Percentiles rank a stretch among this genome's conserved stretches.
Conservation (phyloP, 2,888 invertebrate genomes). For the Ellobium chinense region DNA sequence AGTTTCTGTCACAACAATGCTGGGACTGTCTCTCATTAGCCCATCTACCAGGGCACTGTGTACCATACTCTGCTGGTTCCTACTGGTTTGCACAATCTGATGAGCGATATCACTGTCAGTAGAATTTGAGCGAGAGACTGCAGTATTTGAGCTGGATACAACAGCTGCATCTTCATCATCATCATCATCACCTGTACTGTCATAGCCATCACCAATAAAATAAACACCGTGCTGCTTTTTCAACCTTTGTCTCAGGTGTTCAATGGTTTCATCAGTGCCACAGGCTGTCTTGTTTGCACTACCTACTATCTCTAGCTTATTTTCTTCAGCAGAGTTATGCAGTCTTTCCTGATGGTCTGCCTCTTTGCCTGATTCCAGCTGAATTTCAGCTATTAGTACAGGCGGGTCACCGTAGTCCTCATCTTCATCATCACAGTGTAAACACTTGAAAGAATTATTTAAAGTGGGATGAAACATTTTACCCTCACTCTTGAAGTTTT, state of each 20-base stretch:
- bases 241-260: constrained; percentile 29
- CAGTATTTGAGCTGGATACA: not conserved
- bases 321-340: not conserved
- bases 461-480: constrained; percentile 3
- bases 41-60: not conserved
- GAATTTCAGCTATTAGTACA: constrained; percentile 24
- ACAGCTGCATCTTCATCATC: constrained; percentile 2
- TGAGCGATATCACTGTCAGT: constrained; percentile 5
- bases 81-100: not conserved
- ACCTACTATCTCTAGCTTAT: not conserved
- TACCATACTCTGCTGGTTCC: not conserved
- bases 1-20: no score
- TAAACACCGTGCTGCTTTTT: constrained; percentile 22
- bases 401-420: constrained; percentile 39
- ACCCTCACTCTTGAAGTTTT: constrained; percentile 26
- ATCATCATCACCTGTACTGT: not conserved
- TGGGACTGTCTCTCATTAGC: no score
- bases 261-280: constrained; percentile 28
- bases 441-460: constrained; percentile 31
- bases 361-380: no score
- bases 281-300: not conserved
- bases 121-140: constrained; percentile 24
- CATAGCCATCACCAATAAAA: constrained; percentile 16
- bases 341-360: not conserved
- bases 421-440: constrained; percentile 39